These are phyloP conservation scores for Calephelis perditalis DNA, from an alignment of 2,888 invertebrate genomes.

Conservation along the genomic window DNA sequence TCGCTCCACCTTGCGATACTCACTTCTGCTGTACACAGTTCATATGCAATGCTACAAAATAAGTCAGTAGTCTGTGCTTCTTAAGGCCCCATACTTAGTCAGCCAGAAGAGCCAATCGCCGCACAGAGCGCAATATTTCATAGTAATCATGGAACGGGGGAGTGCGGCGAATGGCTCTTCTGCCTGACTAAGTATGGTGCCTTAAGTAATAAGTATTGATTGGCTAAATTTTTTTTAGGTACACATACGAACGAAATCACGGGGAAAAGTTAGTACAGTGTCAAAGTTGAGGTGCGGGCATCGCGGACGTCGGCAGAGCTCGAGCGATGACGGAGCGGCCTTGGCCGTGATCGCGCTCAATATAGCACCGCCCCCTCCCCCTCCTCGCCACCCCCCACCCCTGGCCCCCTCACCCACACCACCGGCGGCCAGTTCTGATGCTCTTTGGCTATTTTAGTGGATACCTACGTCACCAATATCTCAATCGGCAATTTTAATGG, in stretches of 20 bases:
- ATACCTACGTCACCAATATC: constrained; percentile 32
- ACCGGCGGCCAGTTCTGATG: constrained; percentile 44
- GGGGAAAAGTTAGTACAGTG: neutral
- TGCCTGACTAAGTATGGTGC: no score
- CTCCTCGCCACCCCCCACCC: constrained; percentile 30
- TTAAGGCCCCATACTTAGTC: no score
- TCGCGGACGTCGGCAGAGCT: constrained; percentile 31
- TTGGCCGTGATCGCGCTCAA: constrained; percentile 78
- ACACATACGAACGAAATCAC: neutral
- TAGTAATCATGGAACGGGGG: no score
- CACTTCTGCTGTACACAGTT: no score
- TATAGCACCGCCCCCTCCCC: constrained; percentile 52
- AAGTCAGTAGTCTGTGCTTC: no score
- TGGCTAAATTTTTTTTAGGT: no score
- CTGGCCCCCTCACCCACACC: constrained; percentile 39
- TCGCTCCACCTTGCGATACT: no score
- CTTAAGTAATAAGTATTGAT: no score
- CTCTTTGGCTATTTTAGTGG: constrained; percentile 45
- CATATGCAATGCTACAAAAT: no score
- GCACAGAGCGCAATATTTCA: no score
- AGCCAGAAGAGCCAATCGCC: no score
- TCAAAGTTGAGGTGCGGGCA: constrained; percentile 15
- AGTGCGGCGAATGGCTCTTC: no score
- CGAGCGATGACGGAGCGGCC: constrained; percentile 58
- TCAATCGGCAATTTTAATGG: constrained; percentile 25